Evolutionary conservation across 2,797 vertebrate genomes (phyloP).

Genomic region (Mus caroli): DNA sequence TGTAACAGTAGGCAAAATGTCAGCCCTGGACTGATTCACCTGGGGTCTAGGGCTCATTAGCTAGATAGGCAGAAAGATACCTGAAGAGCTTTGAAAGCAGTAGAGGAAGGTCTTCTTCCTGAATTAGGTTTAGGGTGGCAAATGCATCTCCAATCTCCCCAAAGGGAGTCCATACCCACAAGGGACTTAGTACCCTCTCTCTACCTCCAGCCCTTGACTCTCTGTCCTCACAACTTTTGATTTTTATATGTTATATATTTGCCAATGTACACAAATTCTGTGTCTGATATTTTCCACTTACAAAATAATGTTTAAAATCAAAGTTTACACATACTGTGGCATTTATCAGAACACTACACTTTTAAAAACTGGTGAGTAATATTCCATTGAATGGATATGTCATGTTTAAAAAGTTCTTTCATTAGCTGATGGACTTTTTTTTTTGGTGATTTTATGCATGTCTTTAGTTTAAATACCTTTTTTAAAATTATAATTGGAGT

Average conservation of each 20-base stretch:
- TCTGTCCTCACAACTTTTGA: neutral
- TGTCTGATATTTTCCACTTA: neutral
- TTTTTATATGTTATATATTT: slow-evolving; percentile 5
- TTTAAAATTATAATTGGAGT: neutral
- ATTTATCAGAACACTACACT: neutral
- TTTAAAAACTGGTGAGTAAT: neutral
- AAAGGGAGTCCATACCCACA: neutral
- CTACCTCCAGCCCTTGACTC: neutral
- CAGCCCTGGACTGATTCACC: slow-evolving; percentile 49
- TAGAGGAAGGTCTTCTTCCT: neutral
- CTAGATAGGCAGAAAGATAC: neutral
- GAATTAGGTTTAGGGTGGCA: neutral
- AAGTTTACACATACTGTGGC: neutral
- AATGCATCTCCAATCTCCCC: neutral
- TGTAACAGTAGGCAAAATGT: neutral
- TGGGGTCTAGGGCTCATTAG: slow-evolving; percentile 14
- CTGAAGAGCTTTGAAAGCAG: neutral
- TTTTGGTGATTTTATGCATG: neutral
- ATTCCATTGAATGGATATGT: neutral
- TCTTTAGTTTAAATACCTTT: neutral
- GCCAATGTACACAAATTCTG: neutral
- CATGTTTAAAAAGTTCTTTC: neutral
- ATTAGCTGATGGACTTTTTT: neutral
- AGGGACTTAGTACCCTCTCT: neutral
- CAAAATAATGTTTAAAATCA: neutral